phyloP scores from a whole-genome alignment of 2,888 invertebrate genomes.

The Rosalia funebris region DNA sequence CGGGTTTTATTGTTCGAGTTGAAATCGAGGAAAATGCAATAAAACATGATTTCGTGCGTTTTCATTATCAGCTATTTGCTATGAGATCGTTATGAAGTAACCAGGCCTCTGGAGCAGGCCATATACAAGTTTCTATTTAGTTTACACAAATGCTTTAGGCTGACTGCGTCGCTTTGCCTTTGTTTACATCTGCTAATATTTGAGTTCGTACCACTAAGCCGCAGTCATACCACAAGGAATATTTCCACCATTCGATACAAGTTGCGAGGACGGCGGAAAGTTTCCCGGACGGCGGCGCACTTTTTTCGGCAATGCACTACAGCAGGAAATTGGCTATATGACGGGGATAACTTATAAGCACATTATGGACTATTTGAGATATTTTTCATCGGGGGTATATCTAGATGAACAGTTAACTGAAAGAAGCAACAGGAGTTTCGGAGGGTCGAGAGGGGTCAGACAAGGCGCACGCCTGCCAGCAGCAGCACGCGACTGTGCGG shows the following conservation, averaged over 20 bases:
- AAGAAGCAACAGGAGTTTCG: constrained; percentile 63
- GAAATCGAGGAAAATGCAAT: constrained; percentile 29
- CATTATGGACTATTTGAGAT: constrained; percentile 48
- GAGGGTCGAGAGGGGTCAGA: constrained; percentile 65
- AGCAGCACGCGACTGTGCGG: constrained; percentile 62
- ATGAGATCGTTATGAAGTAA: constrained; percentile 38
- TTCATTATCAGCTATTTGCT: constrained; percentile 37
- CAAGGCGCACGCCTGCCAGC: constrained; percentile 65
- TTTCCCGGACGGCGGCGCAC: constrained; percentile 1
- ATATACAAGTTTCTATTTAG: constrained; percentile 58
- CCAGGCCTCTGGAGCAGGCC: constrained; percentile 37
- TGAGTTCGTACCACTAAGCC: constrained; percentile 60
- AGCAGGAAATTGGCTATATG: constrained; percentile 33
- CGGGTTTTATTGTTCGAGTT: constrained; percentile 23
- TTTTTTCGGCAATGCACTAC: background rate
- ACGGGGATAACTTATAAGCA: constrained; percentile 40
- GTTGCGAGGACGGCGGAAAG: constrained; percentile 30
- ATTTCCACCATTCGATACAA: constrained; percentile 46
- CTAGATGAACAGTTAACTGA: constrained; percentile 62
- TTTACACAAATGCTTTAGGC: constrained; percentile 59
- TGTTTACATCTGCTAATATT: constrained; percentile 59
- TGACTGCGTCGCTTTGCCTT: constrained; percentile 61
- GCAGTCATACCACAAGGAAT: constrained; percentile 51
- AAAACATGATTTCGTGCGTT: constrained; percentile 29
- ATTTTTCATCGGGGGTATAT: constrained; percentile 57